Evolutionary conservation across 1,140 invertebrate genomes (phyloP), one percentile per base, ranked within the genome.

Genomic region (Aphis gossypii): DNA sequence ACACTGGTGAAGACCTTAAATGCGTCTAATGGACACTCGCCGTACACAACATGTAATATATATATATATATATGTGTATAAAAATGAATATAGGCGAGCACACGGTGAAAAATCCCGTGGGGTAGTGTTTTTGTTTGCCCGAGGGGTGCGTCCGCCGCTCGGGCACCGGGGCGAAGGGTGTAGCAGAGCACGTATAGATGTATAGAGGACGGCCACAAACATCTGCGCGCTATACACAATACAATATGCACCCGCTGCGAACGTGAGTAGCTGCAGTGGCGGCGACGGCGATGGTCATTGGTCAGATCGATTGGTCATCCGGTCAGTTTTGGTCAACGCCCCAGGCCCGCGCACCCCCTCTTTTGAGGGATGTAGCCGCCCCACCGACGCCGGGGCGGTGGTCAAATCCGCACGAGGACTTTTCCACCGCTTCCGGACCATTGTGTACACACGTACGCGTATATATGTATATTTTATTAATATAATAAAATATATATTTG

Each of bases 301-400:
- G 92, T 93, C 92, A 51, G 82, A 93, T 93, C 92, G 92, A 93
- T 93, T 86, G 92, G 92, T 93, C 92, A 93, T 93, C 82, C 82
- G 92, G 92, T 93, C 92, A 93, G 82, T 93, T 23, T 93, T 93
- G 92, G 92, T 93, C 92, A 93, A 86, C 92, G 92, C 92, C 92
- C 92, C 46, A 38, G 92, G 35, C 30, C 30, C 76, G 48, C 82
- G 44, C 48, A 48, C 44, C 35, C 68, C 82, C 48, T 35, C 18
- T 25, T 46, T 23, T 6, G 35, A 30, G 38, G 89, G 51, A 60
- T 38, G 89, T n/a, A 41, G 54, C 8, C 54, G 38, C 54, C 23
- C 54, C 21, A 25, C 2, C 23, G 25, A 23, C 88, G 51, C 35
- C 54, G 89, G 30, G 44, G 86, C 20, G 86, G 86, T 48, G 86